Percentiles rank a stretch among this genome's conserved stretches.
These are phyloP conservation scores for Atta cephalotes DNA, from an alignment of 1,140 invertebrate species.

Conservation along the genomic window DNA sequence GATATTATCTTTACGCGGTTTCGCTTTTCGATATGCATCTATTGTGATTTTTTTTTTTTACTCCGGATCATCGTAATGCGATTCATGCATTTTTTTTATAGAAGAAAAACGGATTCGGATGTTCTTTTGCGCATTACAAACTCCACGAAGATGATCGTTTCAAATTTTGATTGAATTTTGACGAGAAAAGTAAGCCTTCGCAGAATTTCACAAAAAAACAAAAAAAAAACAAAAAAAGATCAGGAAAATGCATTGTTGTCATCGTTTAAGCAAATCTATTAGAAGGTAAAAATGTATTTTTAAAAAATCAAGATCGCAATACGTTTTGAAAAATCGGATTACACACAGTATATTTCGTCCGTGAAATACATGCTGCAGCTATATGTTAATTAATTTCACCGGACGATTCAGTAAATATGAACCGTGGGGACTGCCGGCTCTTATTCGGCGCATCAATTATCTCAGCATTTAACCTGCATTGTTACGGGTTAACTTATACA, in stretches of 20 bases:
- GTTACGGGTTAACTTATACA: conserved; percentile 42
- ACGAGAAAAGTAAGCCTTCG: background rate
- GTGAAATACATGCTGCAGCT: background rate
- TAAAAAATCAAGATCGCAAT: background rate
- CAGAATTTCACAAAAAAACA: background rate
- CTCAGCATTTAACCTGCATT: conserved; percentile 38
- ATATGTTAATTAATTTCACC: conserved; percentile 35
- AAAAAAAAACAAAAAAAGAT: background rate
- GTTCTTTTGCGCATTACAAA: background rate
- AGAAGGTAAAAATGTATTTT: background rate
- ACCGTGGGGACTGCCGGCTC: background rate
- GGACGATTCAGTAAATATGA: conserved; percentile 1
- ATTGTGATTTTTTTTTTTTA: background rate
- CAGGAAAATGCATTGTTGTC: background rate
- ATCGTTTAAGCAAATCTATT: background rate
- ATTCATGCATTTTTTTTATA: background rate
- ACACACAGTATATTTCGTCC: background rate
- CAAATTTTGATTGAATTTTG: background rate
- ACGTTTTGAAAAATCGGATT: background rate
- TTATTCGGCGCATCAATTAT: conserved; percentile 49
- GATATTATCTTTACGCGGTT: background rate
- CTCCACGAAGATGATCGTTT: background rate
- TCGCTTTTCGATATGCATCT: too few species aligned
- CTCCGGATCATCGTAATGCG: background rate
- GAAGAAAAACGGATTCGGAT: background rate